phyloP scores from a whole-genome alignment of 2,888 invertebrate genomes.

The Endotricha flammealis region DNA sequence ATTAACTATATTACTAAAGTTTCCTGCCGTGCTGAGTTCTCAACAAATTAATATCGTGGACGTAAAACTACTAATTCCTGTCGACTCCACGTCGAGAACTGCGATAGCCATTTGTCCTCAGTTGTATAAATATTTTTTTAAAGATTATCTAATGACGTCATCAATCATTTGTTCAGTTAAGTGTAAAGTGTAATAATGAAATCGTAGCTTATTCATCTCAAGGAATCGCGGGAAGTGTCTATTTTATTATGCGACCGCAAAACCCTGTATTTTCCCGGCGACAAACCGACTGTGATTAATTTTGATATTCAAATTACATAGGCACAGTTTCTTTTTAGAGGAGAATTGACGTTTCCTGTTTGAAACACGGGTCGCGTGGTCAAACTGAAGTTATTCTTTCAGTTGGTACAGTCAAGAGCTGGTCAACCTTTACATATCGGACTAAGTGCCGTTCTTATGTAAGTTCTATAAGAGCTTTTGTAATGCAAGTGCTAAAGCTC shows the following conservation, averaged over 20 bases:
- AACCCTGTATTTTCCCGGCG: slow-evolving; percentile 41
- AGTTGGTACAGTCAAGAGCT: too few species aligned
- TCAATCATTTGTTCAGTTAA: slow-evolving; percentile 42
- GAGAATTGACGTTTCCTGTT: slow-evolving; percentile 3
- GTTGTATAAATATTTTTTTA: background rate
- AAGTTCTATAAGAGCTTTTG: too few species aligned
- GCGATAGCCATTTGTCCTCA: too few species aligned
- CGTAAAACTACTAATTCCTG: too few species aligned
- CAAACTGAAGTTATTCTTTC: too few species aligned
- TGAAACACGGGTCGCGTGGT: background rate
- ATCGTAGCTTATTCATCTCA: slow-evolving; percentile 46
- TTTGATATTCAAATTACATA: slow-evolving; percentile 48
- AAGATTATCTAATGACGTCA: slow-evolving; percentile 26
- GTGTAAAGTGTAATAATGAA: slow-evolving; percentile 40
- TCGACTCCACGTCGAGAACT: too few species aligned
- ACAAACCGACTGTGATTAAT: slow-evolving; percentile 54
- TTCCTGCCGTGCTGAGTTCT: too few species aligned
- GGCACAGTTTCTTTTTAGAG: slow-evolving; percentile 17
- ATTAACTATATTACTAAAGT: too few species aligned
- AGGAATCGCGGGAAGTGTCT: slow-evolving; percentile 27
- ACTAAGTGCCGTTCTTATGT: too few species aligned
- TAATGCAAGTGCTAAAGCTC: too few species aligned
- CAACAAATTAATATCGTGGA: too few species aligned
- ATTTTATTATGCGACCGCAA: slow-evolving; percentile 45
- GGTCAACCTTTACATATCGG: too few species aligned